Conservation (phyloP, 2,888 invertebrate species). For the Callyntrura guangdongensis region DNA sequence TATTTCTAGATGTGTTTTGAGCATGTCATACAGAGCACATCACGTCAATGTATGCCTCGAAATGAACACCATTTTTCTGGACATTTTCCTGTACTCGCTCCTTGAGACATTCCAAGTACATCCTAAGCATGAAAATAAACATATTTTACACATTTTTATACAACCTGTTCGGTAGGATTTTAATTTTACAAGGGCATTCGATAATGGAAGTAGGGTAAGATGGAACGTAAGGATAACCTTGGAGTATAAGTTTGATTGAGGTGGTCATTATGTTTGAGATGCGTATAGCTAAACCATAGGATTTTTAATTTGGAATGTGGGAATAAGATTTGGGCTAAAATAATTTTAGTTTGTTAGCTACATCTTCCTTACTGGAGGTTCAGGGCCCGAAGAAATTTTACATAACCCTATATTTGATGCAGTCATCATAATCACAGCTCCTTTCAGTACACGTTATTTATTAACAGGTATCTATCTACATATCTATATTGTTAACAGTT, state of each 20-base stretch:
- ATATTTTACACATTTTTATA: not conserved
- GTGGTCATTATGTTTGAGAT: not conserved
- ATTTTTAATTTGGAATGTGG: not conserved
- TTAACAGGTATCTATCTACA: too few species aligned
- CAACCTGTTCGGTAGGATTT: slow-evolving; percentile 26
- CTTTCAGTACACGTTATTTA: too few species aligned
- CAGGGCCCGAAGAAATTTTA: too few species aligned
- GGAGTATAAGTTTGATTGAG: not conserved
- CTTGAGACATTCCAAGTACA: not conserved
- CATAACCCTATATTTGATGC: too few species aligned
- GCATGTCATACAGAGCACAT: slow-evolving; percentile 6
- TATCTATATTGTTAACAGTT: too few species aligned
- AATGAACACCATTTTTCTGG: slow-evolving; percentile 31
- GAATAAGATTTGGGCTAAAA: not conserved
- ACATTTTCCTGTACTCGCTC: not conserved
- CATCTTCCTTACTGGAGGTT: too few species aligned
- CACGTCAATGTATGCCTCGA: not conserved
- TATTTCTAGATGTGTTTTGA: not conserved
- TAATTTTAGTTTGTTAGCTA: slow-evolving; percentile 2
- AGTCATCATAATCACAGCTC: too few species aligned
- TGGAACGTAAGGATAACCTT: not conserved
- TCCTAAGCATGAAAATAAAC: too few species aligned
- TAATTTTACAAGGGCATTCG: not conserved
- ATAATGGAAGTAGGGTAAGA: not conserved
- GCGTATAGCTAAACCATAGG: not conserved